Percentiles rank a stretch among this genome's conserved stretches.
Conservation (phyloP, 2,888 invertebrate genomes). For the Hyposoter dolosus region DNA sequence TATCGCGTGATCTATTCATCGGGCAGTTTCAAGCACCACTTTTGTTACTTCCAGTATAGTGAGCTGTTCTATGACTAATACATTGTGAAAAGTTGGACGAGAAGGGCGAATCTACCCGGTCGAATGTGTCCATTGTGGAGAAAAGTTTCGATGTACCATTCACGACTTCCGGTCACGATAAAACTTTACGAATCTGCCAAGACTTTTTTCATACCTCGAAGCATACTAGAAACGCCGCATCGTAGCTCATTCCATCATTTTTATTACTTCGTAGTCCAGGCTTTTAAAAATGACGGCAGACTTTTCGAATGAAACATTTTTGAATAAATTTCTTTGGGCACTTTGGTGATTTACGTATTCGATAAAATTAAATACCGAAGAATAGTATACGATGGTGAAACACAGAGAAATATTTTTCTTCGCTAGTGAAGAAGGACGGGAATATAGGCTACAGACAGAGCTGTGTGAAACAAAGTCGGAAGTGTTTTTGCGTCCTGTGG, state of each 20-base stretch:
- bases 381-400: not conserved
- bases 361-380: not conserved
- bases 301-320: not conserved
- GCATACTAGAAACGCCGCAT: not conserved
- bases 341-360: not conserved
- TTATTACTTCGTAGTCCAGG: not conserved
- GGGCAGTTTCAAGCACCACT: not conserved
- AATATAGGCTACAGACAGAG: not conserved
- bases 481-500: not conserved
- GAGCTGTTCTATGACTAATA: not conserved
- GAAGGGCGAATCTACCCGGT: conserved; percentile 32
- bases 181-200: conserved; percentile 39
- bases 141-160: conserved; percentile 29
- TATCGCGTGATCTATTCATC: not conserved
- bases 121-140: conserved; percentile 18
- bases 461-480: not conserved
- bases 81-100: conserved; percentile 7
- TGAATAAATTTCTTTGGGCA: not conserved
- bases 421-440: not conserved
- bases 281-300: not conserved
- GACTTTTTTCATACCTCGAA: not conserved
- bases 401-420: not conserved
- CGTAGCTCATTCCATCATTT: not conserved
- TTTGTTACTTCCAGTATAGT: not conserved
- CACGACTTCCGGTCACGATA: conserved; percentile 47